Evolutionary conservation across 2,888 invertebrate genomes (phyloP).

Genomic region (Drosophila meridionalis): DNA sequence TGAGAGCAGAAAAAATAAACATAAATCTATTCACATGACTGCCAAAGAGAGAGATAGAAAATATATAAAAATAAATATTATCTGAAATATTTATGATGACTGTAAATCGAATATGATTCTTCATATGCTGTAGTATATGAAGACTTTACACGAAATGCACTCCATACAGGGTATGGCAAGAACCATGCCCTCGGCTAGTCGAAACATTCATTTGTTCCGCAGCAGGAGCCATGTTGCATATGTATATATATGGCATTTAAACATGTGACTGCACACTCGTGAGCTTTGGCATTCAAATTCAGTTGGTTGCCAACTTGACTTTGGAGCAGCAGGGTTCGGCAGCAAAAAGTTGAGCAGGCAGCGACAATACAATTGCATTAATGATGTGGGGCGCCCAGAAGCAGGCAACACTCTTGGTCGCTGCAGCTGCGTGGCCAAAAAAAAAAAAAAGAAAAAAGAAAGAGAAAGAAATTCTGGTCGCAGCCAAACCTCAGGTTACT

Average conservation of each 20-base stretch:
- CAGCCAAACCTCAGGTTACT: conserved; percentile 23
- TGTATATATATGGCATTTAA: background rate
- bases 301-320: conserved; percentile 52
- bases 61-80: background rate
- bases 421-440: conserved; percentile 31
- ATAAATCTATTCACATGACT: no score
- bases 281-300: conserved; percentile 46
- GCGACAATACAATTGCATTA: conserved; percentile 66
- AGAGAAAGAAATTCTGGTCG: background rate
- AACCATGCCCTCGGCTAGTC: background rate
- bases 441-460: background rate
- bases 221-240: conserved; percentile 7
- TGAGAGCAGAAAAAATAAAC: no score
- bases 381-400: conserved; percentile 61
- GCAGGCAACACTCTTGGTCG: conserved; percentile 54
- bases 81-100: background rate
- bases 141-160: no score
- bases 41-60: background rate
- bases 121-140: no score
- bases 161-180: background rate
- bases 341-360: conserved; percentile 43
- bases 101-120: no score
- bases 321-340: conserved; percentile 35
- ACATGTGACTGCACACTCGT: conserved; percentile 12
- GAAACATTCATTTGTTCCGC: conserved; percentile 8